Evolutionary conservation across 2,888 invertebrate species (phyloP), one percentile per base, ranked within the genome.

Genomic region (Diaprepes abbreviatus): DNA sequence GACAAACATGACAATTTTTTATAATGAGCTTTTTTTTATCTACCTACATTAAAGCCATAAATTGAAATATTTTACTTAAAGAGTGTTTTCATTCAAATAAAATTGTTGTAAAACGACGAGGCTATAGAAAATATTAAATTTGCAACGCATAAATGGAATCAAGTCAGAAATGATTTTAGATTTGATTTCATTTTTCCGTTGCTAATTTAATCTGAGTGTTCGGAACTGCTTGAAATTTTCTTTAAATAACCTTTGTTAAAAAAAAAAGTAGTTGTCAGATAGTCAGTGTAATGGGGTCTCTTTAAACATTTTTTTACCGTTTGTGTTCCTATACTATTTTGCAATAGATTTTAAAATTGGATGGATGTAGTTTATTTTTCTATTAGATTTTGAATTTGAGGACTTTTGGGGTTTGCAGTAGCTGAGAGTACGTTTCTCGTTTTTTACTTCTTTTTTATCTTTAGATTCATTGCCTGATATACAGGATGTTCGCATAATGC

Each of bases 131-230:
- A 38, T 55, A 36, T n/a, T n/a, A n/a, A n/a, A n/a, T n/a, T n/a
- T n/a, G n/a, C n/a, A n/a, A n/a, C n/a, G n/a, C n/a, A n/a, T n/a
- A n/a, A n/a, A n/a, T n/a, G n/a, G n/a, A n/a, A n/a, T n/a, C n/a
- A n/a, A n/a, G n/a, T n/a, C n/a, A n/a, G 38, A 55, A 38, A 17
- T 38, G n/a, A 45, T 43, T 43, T 43, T 43, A 43, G 14, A 43
- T 16, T 7, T 54, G 28, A 19, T 54, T 54, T 54, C 35, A 54
- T 54, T 54, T 52, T 12, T 17, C 35, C 14, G 19, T 36, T 55
- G 55, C 38, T 24, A 38, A 38, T 54, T 55, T 36, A 19, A 7
- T 55, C 36, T 55, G 54, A 6, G 55, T 55, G 55, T 55, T 38
- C 21, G 55, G 24, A 38, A 55, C 55, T 12, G 55, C 55, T 55